A percentile compares a stretch with the other conserved stretches of the same genome.
phyloP scores from a whole-genome alignment of 2,797 vertebrate species.

The Cyclopterus lumpus region DNA sequence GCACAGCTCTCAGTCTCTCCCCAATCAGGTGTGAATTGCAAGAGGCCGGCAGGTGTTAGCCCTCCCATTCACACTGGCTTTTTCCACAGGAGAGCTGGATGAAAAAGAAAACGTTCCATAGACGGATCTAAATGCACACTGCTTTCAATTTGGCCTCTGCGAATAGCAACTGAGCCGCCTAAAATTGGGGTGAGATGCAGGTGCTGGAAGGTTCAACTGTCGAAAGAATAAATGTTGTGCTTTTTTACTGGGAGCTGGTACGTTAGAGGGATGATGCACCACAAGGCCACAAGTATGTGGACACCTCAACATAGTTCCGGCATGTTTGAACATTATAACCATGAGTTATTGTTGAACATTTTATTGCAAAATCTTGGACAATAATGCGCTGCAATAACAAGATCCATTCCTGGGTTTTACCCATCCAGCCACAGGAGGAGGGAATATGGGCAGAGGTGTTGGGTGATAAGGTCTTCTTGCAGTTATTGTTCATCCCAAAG shows the following conservation, averaged over 20 bases:
- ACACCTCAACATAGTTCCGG: neutral
- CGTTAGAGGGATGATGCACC: neutral
- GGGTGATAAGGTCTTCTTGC: neutral
- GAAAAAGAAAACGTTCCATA: constrained; percentile 11
- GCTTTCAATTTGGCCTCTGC: constrained; percentile 36
- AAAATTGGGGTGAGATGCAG: constrained; percentile 2
- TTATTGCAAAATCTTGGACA: neutral
- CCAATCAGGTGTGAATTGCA: constrained; percentile 55
- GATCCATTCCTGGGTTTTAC: neutral
- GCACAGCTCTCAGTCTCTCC: constrained; percentile 31
- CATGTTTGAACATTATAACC: neutral
- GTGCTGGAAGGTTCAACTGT: constrained; percentile 7
- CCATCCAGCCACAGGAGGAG: neutral
- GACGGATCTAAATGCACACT: constrained; percentile 10
- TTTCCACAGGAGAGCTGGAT: constrained; percentile 31
- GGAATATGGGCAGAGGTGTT: constrained; percentile 3
- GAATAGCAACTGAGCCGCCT: constrained; percentile 15
- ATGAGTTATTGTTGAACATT: neutral
- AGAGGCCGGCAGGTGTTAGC: constrained; percentile 36
- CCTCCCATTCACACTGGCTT: constrained; percentile 17
- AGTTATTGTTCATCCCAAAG: neutral
- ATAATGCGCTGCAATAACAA: neutral
- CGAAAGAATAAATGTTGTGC: constrained; percentile 28
- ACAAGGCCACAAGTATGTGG: neutral
- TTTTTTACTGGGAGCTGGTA: constrained; percentile 14